A percentile compares a stretch with the other conserved stretches of the same genome.
Conservation (phyloP, 2,797 vertebrate species). For the Peromyscus eremicus region DNA sequence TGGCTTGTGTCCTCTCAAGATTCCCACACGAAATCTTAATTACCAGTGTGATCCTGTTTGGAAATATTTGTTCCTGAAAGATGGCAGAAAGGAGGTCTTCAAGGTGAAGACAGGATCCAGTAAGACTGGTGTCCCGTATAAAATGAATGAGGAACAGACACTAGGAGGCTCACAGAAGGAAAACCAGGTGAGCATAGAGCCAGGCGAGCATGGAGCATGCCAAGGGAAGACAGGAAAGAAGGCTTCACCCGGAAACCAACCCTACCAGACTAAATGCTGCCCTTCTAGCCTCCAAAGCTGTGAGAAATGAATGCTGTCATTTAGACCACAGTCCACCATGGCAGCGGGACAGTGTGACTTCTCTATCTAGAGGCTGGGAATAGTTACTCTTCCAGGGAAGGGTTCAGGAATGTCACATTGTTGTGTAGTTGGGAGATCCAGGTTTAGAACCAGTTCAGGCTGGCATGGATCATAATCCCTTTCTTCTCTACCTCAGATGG, state of each 20-base stretch:
- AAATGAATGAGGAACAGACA: neutral
- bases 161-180: too few relatives aligned
- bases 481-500: neutral
- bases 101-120: neutral
- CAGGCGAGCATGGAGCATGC: accelerated
- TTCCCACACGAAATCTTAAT: neutral
- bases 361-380: neutral
- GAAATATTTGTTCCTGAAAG: neutral
- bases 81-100: neutral
- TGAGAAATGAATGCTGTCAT: neutral
- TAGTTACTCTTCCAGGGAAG: neutral
- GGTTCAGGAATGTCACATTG: neutral
- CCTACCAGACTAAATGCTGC: neutral
- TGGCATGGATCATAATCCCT: neutral
- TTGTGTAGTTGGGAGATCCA: neutral
- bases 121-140: neutral
- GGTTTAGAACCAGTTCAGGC: neutral
- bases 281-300: neutral
- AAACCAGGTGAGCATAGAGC: accelerated
- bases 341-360: too few relatives aligned
- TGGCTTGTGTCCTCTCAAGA: neutral
- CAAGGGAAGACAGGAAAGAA: neutral
- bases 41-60: neutral
- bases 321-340: neutral
- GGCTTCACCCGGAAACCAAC: neutral